These are phyloP conservation scores for Idaea biselata DNA, from an alignment of 2,888 invertebrate genomes.

Conservation along the genomic window DNA sequence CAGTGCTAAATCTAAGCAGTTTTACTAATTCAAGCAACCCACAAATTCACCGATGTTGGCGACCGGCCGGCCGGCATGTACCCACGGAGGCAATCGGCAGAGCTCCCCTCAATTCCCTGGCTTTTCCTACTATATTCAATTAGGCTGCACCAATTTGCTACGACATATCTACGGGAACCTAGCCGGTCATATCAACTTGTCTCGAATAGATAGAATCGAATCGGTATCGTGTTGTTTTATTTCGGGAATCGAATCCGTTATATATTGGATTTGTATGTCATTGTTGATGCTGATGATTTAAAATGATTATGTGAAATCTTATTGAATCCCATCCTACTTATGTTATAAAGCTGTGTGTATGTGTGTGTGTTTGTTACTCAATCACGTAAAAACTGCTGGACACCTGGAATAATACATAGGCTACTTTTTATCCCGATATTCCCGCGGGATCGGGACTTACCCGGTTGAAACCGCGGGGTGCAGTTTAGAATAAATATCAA, in stretches of 20 bases:
- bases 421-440: too few species aligned
- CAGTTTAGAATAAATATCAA: too few species aligned
- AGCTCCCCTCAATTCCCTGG: conserved; percentile 23
- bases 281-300: too few species aligned
- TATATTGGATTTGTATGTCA: too few species aligned
- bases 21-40: not conserved
- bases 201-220: not conserved
- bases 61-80: not conserved
- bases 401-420: too few species aligned
- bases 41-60: not conserved
- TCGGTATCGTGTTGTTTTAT: not conserved
- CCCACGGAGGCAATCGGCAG: not conserved
- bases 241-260: not conserved
- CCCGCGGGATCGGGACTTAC: too few species aligned
- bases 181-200: not conserved
- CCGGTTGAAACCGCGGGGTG: too few species aligned
- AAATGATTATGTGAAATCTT: too few species aligned
- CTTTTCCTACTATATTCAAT: conserved; percentile 38
- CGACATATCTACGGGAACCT: not conserved
- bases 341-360: too few species aligned
- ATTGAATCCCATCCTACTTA: too few species aligned
- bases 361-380: too few species aligned
- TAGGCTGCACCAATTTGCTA: conserved; percentile 37
- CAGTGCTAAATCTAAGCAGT: not conserved
- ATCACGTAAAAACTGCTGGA: too few species aligned